These are phyloP conservation scores for Chelonus formosanus DNA, from an alignment of 2,888 invertebrate species.

Conservation along the genomic window DNA sequence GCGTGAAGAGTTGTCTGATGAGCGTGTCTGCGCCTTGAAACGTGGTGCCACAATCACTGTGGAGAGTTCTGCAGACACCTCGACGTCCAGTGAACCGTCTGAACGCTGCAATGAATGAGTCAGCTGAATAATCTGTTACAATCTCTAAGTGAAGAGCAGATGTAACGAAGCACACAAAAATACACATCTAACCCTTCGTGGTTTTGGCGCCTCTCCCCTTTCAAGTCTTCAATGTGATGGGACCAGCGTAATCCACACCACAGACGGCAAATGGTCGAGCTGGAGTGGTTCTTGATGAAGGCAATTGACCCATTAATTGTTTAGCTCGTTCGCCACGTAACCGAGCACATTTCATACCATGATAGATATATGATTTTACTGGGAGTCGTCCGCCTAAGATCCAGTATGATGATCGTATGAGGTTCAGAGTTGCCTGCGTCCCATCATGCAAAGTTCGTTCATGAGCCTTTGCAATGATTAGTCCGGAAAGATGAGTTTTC, in stretches of 20 bases:
- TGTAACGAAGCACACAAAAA: conserved; percentile 44
- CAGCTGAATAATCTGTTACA: conserved; percentile 12
- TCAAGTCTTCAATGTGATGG: too few species aligned
- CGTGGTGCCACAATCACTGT: conserved; percentile 36
- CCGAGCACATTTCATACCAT: too few species aligned
- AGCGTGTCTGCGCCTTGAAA: conserved; percentile 31
- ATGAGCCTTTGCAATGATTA: too few species aligned
- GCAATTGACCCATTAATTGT: conserved; percentile 6
- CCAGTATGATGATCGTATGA: conserved; percentile 15
- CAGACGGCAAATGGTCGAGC: too few species aligned
- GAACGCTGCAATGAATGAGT: conserved; percentile 30
- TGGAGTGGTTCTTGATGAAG: too few species aligned
- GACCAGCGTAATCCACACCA: too few species aligned
- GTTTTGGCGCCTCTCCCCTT: too few species aligned
- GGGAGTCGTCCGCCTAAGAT: too few species aligned
- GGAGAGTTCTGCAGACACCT: conserved; percentile 26
- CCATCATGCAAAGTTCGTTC: too few species aligned
- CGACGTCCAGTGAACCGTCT: conserved; percentile 4
- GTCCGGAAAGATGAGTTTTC: conserved; percentile 14
- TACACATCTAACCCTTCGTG: conserved; percentile 38
- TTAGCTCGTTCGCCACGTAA: too few species aligned
- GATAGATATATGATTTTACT: too few species aligned
- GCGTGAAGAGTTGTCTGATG: conserved; percentile 8
- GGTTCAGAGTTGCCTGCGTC: too few species aligned
- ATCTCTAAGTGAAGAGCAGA: conserved; percentile 40